Percentiles rank a stretch among this genome's conserved stretches.
Evolutionary conservation across 37 sponge, comb jelly and placozoan species (phyloP).

Genomic region (Aphrocallistes beatrix): DNA sequence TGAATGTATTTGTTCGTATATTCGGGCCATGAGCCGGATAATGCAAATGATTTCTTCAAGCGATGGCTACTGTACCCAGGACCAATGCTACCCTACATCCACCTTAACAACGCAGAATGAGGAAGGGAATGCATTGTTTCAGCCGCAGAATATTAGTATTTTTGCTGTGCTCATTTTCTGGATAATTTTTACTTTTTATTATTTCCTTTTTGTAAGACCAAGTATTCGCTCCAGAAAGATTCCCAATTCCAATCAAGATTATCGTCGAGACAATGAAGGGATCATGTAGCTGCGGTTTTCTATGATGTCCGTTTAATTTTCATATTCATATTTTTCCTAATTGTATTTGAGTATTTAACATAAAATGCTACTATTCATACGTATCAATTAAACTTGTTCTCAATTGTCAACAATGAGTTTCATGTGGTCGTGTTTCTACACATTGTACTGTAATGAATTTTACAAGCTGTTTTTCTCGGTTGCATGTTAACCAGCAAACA

Average conservation of each 20-base stretch:
- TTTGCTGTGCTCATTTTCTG: neutral
- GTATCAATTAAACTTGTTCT: too few species aligned
- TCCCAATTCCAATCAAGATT: neutral
- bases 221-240: constrained; percentile 6
- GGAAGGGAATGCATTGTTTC: neutral
- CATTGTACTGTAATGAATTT: too few species aligned
- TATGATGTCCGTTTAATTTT: too few species aligned
- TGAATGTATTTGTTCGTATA: constrained; percentile 7
- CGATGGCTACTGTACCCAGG: constrained; percentile 7
- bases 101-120: neutral
- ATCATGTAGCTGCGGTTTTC: too few species aligned
- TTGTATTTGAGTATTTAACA: too few species aligned
- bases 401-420: too few species aligned
- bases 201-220: neutral
- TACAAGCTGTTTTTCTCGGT: too few species aligned
- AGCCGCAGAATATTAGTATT: neutral
- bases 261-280: neutral
- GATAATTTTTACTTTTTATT: neutral
- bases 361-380: too few species aligned
- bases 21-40: neutral
- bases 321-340: too few species aligned
- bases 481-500: too few species aligned
- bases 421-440: too few species aligned
- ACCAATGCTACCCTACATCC: neutral
- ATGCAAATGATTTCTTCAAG: neutral